phyloP scores from a whole-genome alignment of 2,797 vertebrate species.

The Ptychadena robeensis region DNA sequence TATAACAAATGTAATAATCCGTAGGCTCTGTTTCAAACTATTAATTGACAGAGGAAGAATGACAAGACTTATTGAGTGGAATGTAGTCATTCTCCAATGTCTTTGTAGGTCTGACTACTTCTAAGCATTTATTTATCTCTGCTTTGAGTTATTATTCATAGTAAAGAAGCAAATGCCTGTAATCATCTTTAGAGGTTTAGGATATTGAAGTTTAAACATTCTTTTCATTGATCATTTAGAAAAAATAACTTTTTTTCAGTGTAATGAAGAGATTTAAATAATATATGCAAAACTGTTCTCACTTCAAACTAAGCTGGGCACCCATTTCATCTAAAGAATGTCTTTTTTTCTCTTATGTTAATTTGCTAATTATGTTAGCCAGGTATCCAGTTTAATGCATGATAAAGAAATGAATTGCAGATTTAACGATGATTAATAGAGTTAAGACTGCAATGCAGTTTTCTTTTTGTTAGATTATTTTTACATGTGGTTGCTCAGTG shows the following conservation, averaged over 20 bases:
- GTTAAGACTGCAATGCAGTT: conserved; percentile 25
- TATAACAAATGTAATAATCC: conserved; percentile 33
- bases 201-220: conserved; percentile 64
- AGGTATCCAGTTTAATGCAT: conserved; percentile 50
- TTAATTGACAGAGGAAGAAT: conserved; percentile 23
- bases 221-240: conserved; percentile 66
- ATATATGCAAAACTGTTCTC: conserved; percentile 54
- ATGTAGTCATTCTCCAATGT: conserved; percentile 47
- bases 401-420: conserved; percentile 48
- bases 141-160: conserved; percentile 56
- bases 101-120: conserved; percentile 45
- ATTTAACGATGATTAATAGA: conserved; percentile 47
- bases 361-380: conserved; percentile 66
- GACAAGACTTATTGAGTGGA: background rate
- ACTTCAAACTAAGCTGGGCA: conserved; percentile 65
- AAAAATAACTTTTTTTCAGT: conserved; percentile 42
- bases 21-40: conserved; percentile 30
- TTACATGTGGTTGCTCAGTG: conserved; percentile 1
- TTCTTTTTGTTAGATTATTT: conserved; percentile 11
- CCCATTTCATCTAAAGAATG: conserved; percentile 63
- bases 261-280: conserved; percentile 60
- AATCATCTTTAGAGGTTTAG: conserved; percentile 57
- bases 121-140: conserved; percentile 48
- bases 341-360: conserved; percentile 66
- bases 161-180: conserved; percentile 45